These are phyloP conservation scores for Chrysemys picta DNA, from an alignment of 2,113 vertebrate species.

Conservation along the genomic window DNA sequence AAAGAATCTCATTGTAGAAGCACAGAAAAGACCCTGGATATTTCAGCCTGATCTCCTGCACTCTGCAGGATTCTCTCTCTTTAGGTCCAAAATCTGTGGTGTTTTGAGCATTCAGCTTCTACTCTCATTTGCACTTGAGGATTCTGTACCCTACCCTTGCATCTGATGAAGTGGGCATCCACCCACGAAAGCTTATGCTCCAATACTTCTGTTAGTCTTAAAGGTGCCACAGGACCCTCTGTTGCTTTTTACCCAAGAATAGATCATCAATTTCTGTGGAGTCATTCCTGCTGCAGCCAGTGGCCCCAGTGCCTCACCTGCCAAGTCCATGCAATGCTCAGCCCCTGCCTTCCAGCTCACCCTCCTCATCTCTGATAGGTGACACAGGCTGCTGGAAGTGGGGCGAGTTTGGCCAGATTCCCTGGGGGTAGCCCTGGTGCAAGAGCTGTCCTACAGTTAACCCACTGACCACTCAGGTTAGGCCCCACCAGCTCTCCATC, in stretches of 20 bases:
- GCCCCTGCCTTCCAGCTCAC: neutral
- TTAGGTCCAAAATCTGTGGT: neutral
- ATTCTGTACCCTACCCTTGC: neutral
- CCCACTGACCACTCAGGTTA: neutral
- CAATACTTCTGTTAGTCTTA: too few relatives aligned
- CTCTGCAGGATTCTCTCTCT: neutral
- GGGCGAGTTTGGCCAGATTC: neutral
- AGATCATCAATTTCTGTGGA: neutral
- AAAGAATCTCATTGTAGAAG: neutral
- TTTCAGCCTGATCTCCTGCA: neutral
- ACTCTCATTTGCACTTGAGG: neutral
- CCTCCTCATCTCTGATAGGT: neutral
- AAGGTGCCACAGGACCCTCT: too few relatives aligned
- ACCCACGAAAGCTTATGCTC: too few relatives aligned
- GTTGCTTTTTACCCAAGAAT: neutral
- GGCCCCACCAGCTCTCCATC: neutral
- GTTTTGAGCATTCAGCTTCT: accelerated
- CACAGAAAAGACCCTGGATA: neutral
- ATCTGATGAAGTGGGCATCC: too few relatives aligned
- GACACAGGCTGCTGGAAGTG: neutral
- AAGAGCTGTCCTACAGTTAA: neutral
- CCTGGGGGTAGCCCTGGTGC: neutral
- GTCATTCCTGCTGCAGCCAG: neutral
- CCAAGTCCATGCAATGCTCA: neutral
- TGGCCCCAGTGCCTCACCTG: neutral